A percentile compares a stretch with the other conserved stretches of the same genome.
These are phyloP conservation scores for Zapus hudsonius DNA, from an alignment of 2,113 vertebrate species.

Conservation along the genomic window DNA sequence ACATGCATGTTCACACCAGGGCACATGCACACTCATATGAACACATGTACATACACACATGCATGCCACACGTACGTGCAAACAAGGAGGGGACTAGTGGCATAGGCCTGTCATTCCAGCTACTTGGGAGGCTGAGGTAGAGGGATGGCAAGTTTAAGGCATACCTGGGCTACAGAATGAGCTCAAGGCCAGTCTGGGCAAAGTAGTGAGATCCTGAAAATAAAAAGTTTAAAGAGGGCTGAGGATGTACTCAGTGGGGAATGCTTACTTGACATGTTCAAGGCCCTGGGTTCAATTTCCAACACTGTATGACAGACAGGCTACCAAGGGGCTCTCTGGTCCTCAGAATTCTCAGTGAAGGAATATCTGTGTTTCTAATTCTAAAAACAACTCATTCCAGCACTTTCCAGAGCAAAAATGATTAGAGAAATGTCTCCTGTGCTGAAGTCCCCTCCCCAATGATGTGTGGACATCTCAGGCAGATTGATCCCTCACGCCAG, in stretches of 20 bases:
- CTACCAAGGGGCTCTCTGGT: neutral
- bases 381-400: neutral
- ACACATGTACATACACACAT: too few species aligned
- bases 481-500: neutral
- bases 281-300: neutral
- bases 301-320: neutral
- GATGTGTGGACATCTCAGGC: neutral
- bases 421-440: fast-evolving
- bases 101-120: neutral
- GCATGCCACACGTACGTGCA: too few species aligned
- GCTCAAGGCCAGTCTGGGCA: neutral
- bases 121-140: neutral
- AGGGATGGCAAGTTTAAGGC: neutral
- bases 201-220: neutral
- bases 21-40: too few species aligned
- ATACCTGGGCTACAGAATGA: neutral
- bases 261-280: neutral
- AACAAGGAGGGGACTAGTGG: too few species aligned
- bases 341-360: neutral
- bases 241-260: neutral
- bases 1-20: too few species aligned
- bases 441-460: fast-evolving
- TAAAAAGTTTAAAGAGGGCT: neutral
- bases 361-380: neutral
- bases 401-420: neutral